phyloP scores from a whole-genome alignment of 2,113 vertebrate species.

The Chaetodon auriga region DNA sequence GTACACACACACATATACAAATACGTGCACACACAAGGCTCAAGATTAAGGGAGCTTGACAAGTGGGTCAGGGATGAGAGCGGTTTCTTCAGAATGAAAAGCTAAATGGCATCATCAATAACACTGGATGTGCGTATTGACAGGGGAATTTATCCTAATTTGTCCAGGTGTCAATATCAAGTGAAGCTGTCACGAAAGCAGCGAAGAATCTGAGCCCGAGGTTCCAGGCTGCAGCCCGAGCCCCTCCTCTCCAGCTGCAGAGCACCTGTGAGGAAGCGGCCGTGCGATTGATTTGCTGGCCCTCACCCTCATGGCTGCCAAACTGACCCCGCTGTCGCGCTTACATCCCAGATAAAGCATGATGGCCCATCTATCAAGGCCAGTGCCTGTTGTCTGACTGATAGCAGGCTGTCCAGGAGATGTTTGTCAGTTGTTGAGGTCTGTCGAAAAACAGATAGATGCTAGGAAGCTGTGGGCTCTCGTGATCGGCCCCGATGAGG shows the following conservation, averaged over 20 bases:
- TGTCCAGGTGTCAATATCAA: conserved; percentile 84
- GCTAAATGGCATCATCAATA: conserved; percentile 84
- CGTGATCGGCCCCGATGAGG: conserved; percentile 16
- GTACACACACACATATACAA: not conserved
- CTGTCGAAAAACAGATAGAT: conserved; percentile 29
- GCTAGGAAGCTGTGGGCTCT: conserved; percentile 3
- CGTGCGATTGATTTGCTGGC: conserved; percentile 71
- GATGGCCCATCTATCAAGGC: conserved; percentile 70
- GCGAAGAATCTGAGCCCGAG: conserved; percentile 13
- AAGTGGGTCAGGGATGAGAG: conserved; percentile 47
- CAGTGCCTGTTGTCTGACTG: conserved; percentile 40
- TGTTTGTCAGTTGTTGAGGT: conserved; percentile 51
- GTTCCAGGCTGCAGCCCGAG: conserved; percentile 8
- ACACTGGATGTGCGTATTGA: conserved; percentile 78
- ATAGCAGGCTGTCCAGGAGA: conserved; percentile 33
- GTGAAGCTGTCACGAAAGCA: conserved; percentile 71
- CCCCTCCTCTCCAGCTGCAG: not conserved
- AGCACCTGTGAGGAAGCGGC: conserved; percentile 58
- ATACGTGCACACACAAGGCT: conserved; percentile 16
- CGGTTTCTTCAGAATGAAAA: conserved; percentile 65
- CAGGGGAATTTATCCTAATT: conserved; percentile 85
- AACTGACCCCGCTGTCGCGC: conserved; percentile 46
- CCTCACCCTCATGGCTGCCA: conserved; percentile 38
- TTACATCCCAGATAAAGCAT: conserved; percentile 67
- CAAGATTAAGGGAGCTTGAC: conserved; percentile 49